These are phyloP conservation scores for Pelodytes ibericus DNA, from an alignment of 2,797 vertebrate genomes.

Conservation along the genomic window DNA sequence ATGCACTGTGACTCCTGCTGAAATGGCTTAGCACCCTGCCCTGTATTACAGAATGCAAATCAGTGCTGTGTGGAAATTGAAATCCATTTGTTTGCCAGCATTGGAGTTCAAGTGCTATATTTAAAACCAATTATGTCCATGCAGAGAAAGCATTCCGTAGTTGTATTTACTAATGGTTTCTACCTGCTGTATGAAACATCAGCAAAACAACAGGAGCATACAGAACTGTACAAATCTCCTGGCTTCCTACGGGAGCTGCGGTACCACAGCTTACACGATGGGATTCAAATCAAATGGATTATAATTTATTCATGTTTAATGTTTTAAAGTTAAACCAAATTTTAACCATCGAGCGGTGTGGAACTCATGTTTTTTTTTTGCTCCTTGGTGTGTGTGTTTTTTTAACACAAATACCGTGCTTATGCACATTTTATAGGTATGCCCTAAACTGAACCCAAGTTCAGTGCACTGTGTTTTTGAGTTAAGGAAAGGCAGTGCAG, in stretches of 20 bases:
- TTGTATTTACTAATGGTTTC: constrained; percentile 40
- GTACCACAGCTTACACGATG: neutral
- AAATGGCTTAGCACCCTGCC: constrained; percentile 27
- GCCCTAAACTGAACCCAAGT: too few relatives aligned
- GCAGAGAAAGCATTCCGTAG: constrained; percentile 32
- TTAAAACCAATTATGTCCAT: constrained; percentile 51
- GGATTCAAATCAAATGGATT: neutral
- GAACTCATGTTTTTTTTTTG: too few relatives aligned
- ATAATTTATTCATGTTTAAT: neutral
- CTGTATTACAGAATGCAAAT: constrained; percentile 22
- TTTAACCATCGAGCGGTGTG: too few relatives aligned
- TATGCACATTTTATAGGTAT: too few relatives aligned
- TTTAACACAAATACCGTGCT: neutral
- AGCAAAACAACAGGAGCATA: constrained; percentile 30
- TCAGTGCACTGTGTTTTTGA: too few relatives aligned
- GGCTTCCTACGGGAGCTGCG: constrained; percentile 2
- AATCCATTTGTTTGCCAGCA: constrained; percentile 48
- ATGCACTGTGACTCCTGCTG: constrained; percentile 23
- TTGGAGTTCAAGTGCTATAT: constrained; percentile 52
- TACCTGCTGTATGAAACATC: constrained; percentile 47
- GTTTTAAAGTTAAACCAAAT: neutral
- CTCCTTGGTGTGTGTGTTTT: neutral
- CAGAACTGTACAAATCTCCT: constrained; percentile 15
- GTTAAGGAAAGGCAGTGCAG: too few relatives aligned
- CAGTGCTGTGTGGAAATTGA: constrained; percentile 39